Conservation (phyloP, 2,113 vertebrate genomes). For the Anarrhichthys ocellatus region DNA sequence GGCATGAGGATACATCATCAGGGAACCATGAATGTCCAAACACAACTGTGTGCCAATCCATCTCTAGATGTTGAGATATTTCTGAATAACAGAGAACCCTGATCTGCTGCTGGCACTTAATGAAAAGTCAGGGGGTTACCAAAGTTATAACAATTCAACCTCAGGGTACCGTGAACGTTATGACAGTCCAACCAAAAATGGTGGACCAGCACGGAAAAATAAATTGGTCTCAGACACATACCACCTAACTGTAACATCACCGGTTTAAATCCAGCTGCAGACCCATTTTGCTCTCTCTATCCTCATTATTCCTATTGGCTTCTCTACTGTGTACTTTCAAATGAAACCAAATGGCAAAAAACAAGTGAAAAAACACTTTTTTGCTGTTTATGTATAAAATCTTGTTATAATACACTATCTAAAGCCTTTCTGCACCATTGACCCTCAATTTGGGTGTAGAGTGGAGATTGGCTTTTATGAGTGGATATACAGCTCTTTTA, state of each 20-base stretch:
- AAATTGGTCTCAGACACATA: not conserved
- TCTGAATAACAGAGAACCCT: not conserved
- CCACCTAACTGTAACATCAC: too few relatives aligned
- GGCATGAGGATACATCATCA: not conserved
- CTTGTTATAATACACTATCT: not conserved
- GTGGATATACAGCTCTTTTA: not conserved
- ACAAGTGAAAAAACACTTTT: not conserved
- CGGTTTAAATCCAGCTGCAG: not conserved
- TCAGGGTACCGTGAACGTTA: not conserved
- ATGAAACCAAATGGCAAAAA: conserved; percentile 2
- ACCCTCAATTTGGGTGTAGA: conserved; percentile 32
- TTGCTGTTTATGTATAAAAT: conserved; percentile 13
- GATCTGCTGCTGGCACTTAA: not conserved
- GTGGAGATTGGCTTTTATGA: conserved; percentile 10
- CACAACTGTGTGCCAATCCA: not conserved
- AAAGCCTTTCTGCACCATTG: conserved; percentile 28
- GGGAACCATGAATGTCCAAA: not conserved
- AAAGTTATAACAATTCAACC: not conserved
- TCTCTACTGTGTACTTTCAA: not conserved
- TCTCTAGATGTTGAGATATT: not conserved
- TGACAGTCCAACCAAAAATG: too few relatives aligned
- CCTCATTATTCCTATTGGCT: not conserved
- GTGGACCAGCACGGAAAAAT: not conserved
- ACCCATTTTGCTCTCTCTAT: not conserved
- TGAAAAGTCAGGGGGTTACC: not conserved